Base-by-base conservation (phyloP, 2,113 vertebrate genomes). In the Terrapene triunguis region DNA sequence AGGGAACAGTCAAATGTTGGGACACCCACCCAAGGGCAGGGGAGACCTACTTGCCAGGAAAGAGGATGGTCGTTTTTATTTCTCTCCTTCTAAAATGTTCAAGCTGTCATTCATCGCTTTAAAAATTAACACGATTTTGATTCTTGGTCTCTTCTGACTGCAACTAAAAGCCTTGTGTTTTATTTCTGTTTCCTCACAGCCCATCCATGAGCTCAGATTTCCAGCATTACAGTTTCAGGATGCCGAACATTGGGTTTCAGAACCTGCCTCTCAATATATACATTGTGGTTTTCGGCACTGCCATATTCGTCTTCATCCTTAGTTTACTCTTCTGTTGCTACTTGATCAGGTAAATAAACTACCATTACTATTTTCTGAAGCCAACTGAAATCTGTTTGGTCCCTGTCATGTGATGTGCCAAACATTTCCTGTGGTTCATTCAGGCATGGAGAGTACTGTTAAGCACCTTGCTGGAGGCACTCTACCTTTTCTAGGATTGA, bases 271-370 rank as follows among this genome's bases (percentile, higher is more conserved):
- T 99, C 95, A 99, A 99, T 97, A 99, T 99, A 98, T 99, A 99
- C 98, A 99, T 99, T 72, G 99, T 99, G 97, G 99, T 99, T 95
- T 99, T 99, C 5, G 99, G 99, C 96, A 99, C 99, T 0, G 99
- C 99, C 92, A 99, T 99, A 97, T 99, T 99, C 81, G 99, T 99
- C 98, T 99, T 99, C 98, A 99, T 99, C 97, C 99, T 99, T 97
- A 99, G 99, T 96, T 99, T 99, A 94, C 99, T 99, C 98, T 99
- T 99, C 99, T 99, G 99, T 98, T 99, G 99, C 98, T 99, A 99
- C 98, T 97, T 99, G 96, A 99, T 99, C 98, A 99, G 99, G 99
- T 99, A 99, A 99, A 89, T 24, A 53, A 80, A 24, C 4, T 51
- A 59, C 24, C 3, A 7, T 1, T 0, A 25, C 50, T 65, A 24